phyloP scores from a whole-genome alignment of 2,888 invertebrate species.

The Calephelis perditalis region DNA sequence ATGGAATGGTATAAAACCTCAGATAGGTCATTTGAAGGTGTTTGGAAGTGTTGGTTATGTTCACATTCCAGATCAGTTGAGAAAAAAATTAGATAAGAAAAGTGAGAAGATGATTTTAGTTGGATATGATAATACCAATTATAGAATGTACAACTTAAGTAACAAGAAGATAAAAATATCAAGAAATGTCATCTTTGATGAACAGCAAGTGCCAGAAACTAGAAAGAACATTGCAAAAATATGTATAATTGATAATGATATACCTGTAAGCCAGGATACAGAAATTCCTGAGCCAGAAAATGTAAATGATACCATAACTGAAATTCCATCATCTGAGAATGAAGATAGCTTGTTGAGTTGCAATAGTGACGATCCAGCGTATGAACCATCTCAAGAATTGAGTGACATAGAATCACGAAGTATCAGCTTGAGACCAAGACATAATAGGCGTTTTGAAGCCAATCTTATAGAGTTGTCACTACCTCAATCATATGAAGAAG shows the following conservation, averaged over 20 bases:
- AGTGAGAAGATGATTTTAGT: not conserved
- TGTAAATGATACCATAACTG: slow-evolving; percentile 17
- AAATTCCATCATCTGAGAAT: slow-evolving; percentile 18
- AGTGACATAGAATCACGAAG: slow-evolving; percentile 14
- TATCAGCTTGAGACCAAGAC: slow-evolving; percentile 27
- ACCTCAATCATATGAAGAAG: slow-evolving; percentile 32
- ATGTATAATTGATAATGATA: slow-evolving; percentile 22
- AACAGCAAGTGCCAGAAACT: slow-evolving; percentile 23
- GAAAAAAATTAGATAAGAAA: not conserved
- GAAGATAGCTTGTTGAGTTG: slow-evolving; percentile 26
- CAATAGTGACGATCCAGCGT: slow-evolving; percentile 24
- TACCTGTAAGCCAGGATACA: slow-evolving; percentile 12
- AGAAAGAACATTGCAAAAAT: slow-evolving; percentile 25
- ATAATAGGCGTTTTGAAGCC: slow-evolving; percentile 26
- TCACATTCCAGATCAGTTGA: not conserved
- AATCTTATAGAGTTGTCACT: slow-evolving; percentile 29
- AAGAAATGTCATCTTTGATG: slow-evolving; percentile 28
- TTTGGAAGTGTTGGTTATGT: slow-evolving; percentile 27
- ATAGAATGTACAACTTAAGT: no score
- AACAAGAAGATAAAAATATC: no score
- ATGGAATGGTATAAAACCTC: slow-evolving; percentile 27
- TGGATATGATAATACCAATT: not conserved
- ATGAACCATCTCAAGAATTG: slow-evolving; percentile 31
- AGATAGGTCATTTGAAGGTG: slow-evolving; percentile 17
- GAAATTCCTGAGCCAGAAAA: not conserved